A percentile compares a stretch with the other conserved stretches of the same genome.
phyloP scores from a whole-genome alignment of 2,888 invertebrate species.

The Dione juno region DNA sequence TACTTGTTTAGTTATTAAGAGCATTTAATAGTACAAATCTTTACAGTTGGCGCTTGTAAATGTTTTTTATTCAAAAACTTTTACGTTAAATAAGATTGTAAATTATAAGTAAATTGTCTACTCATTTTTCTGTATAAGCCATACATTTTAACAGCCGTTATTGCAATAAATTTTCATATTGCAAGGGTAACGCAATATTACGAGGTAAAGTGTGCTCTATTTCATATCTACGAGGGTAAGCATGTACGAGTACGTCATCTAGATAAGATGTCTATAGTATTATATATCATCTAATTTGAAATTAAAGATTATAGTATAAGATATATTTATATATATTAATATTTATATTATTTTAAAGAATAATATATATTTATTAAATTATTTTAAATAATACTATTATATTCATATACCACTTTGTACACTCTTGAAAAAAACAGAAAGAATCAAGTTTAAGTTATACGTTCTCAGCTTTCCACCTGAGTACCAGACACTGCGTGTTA shows the following conservation, averaged over 20 bases:
- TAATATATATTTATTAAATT: no score
- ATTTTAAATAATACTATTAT: no score
- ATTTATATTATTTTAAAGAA: no score
- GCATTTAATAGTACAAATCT: no score
- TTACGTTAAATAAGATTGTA: constrained; percentile 14
- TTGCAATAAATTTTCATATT: constrained; percentile 82
- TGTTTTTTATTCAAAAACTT: background rate
- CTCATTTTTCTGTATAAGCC: constrained; percentile 68
- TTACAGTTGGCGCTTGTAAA: background rate
- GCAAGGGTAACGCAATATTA: constrained; percentile 79
- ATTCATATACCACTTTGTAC: no score
- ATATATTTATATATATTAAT: background rate
- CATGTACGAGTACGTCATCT: constrained; percentile 61
- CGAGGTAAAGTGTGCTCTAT: constrained; percentile 78
- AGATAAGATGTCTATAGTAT: constrained; percentile 57
- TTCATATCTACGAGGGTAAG: constrained; percentile 65
- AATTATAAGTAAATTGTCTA: constrained; percentile 32
- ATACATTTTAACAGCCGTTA: constrained; percentile 66
- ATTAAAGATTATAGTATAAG: background rate
- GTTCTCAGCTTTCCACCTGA: no score
- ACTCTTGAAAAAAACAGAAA: no score
- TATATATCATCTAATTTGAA: constrained; percentile 17
- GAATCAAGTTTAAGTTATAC: no score
- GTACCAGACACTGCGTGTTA: no score
- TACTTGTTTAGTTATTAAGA: no score